Conservation (phyloP, 2,797 vertebrate genomes). For the Ctenochaetus hawaiiensis region DNA sequence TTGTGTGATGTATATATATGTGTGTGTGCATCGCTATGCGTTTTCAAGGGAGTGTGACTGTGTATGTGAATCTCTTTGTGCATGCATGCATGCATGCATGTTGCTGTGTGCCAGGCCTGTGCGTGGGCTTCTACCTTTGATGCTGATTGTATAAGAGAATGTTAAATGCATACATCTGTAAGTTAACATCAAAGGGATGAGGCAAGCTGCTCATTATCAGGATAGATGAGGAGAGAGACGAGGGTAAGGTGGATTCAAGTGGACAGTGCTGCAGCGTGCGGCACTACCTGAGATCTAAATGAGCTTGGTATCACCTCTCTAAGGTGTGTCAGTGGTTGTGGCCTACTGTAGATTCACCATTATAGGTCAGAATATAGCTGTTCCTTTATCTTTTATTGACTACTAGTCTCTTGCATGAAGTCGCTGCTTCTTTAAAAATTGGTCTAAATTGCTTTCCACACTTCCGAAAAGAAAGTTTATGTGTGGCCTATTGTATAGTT, state of each 20-base stretch:
- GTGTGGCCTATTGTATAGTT: neutral
- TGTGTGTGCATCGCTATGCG: constrained; percentile 4
- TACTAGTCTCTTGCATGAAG: constrained; percentile 11
- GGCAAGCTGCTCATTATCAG: constrained; percentile 33
- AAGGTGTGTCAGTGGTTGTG: constrained; percentile 41
- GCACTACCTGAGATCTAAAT: constrained; percentile 23
- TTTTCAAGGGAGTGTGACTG: constrained; percentile 21
- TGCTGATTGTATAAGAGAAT: constrained; percentile 67
- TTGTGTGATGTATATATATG: constrained; percentile 39
- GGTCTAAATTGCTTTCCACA: neutral
- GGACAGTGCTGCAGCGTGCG: constrained; percentile 32
- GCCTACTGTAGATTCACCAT: constrained; percentile 30
- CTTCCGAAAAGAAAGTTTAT: neutral
- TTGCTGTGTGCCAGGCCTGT: constrained; percentile 43
- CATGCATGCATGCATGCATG: constrained; percentile 39
- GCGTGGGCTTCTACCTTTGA: constrained; percentile 61
- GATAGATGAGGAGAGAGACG: neutral
- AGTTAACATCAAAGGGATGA: constrained; percentile 57
- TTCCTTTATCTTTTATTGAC: constrained; percentile 5
- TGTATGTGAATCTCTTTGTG: constrained; percentile 37
- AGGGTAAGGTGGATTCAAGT: constrained; percentile 7
- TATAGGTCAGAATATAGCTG: neutral
- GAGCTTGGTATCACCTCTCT: constrained; percentile 50
- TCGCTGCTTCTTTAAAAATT: neutral
- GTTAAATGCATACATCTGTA: constrained; percentile 54